A percentile compares a stretch with the other conserved stretches of the same genome.
Evolutionary conservation across 2,113 vertebrate genomes (phyloP).

Genomic region (Uropsilus gracilis): DNA sequence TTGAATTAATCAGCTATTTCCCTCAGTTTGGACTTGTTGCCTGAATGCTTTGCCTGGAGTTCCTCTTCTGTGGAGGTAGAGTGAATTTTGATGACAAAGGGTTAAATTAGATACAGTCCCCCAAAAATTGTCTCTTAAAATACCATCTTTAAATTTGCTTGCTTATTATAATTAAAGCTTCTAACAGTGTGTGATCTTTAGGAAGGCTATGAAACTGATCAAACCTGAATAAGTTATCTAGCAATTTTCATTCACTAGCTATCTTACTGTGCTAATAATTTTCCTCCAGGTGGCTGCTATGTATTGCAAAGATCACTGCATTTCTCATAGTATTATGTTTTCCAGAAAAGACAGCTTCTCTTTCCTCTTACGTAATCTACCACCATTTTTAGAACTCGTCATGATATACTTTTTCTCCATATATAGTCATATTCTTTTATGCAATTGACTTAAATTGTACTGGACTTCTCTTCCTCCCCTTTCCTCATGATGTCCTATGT

Average conservation of each 20-base stretch:
- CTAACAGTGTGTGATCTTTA: neutral
- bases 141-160: neutral
- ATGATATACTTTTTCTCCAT: neutral
- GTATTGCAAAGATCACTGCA: neutral
- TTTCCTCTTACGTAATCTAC: constrained; percentile 6
- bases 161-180: constrained; percentile 31
- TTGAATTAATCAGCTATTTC: neutral
- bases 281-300: constrained; percentile 22
- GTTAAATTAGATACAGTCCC: neutral
- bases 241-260: constrained; percentile 7
- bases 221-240: constrained; percentile 11
- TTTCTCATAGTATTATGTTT: constrained; percentile 20
- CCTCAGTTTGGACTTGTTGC: neutral
- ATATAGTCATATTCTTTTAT: neutral
- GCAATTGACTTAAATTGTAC: neutral
- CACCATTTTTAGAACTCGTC: neutral
- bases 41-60: neutral
- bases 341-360: neutral
- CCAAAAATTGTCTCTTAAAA: neutral
- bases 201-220: constrained; percentile 29
- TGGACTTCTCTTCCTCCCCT: neutral
- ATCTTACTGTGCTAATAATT: neutral
- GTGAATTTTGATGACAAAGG: neutral
- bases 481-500: neutral
- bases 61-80: neutral